Conservation (phyloP, 2,113 vertebrate species). For the Leucoraja erinaceus region DNA sequence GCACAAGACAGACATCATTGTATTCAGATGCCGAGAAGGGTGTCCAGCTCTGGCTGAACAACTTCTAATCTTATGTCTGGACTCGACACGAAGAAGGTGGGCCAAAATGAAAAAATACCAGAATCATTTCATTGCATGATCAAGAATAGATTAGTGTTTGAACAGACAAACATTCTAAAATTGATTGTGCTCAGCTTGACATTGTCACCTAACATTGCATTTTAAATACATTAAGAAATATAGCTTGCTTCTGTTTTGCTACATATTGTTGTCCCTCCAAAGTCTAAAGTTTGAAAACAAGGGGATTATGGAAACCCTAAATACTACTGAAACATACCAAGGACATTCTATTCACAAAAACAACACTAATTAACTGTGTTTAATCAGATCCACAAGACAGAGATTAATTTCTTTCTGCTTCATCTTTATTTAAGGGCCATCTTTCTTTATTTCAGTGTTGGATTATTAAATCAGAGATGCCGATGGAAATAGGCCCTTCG, state of each 20-base stretch:
- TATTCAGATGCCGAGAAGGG: no score
- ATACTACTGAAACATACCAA: no score
- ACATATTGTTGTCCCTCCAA: background rate
- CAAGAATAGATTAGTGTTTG: background rate
- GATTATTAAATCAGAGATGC: no score
- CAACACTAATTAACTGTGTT: background rate
- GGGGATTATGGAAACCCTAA: background rate
- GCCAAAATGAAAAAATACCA: background rate
- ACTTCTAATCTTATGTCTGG: no score
- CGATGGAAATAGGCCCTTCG: no score
- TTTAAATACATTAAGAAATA: background rate
- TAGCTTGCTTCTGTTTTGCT: background rate
- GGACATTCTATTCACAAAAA: background rate
- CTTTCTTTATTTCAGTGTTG: no score
- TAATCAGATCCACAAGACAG: background rate
- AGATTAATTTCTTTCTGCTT: no score
- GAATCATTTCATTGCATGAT: background rate
- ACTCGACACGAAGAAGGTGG: no score
- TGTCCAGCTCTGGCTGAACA: no score
- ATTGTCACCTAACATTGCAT: background rate
- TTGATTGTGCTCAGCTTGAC: background rate
- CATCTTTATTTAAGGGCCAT: no score
- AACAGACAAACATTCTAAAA: background rate
- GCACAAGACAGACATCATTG: no score
- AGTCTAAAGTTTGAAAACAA: background rate